Evolutionary conservation across 2,888 invertebrate species (phyloP).

Genomic region (Schizotus pectinicornis): DNA sequence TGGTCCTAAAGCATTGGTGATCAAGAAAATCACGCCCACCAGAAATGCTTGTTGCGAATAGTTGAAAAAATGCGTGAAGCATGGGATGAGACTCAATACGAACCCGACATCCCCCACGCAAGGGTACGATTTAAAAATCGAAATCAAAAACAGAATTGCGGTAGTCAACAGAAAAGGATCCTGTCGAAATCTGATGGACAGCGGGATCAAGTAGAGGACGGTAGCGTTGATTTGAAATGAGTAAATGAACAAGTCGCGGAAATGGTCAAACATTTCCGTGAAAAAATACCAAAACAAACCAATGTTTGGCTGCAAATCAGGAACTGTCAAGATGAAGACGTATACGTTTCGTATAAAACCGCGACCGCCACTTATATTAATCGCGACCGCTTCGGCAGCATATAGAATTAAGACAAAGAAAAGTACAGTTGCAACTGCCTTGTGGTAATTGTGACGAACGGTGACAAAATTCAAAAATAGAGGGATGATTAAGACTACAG

Average conservation of each 20-base stretch:
- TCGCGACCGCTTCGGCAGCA: slow-evolving; percentile 33
- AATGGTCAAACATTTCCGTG: slow-evolving; percentile 99
- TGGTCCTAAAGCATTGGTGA: slow-evolving; percentile 89
- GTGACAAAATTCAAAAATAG: slow-evolving; percentile 74
- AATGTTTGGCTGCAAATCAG: slow-evolving; percentile 95
- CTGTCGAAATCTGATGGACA: slow-evolving; percentile 78
- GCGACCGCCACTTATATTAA: slow-evolving; percentile 39
- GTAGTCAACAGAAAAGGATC: slow-evolving; percentile 83
- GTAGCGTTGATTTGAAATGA: slow-evolving; percentile 97
- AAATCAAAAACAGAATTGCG: slow-evolving; percentile 79
- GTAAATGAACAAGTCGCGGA: slow-evolving; percentile 90
- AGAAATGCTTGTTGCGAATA: slow-evolving; percentile 91
- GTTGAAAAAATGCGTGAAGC: slow-evolving; percentile 85
- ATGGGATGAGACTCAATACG: slow-evolving; percentile 86
- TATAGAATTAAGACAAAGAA: slow-evolving; percentile 35
- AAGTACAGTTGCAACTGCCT: slow-evolving; percentile 48
- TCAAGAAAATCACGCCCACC: slow-evolving; percentile 87
- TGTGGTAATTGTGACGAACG: slow-evolving; percentile 60
- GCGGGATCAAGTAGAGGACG: slow-evolving; percentile 87
- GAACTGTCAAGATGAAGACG: slow-evolving; percentile 78
- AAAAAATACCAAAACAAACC: slow-evolving; percentile 99
- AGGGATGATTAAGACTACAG: slow-evolving; percentile 83
- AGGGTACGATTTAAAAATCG: slow-evolving; percentile 97
- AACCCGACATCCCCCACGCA: slow-evolving; percentile 94
- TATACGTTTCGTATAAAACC: slow-evolving; percentile 65